A percentile compares a stretch with the other conserved stretches of the same genome.
Conservation (phyloP, 2,888 invertebrate genomes). For the Drosophila cyrtoloma region DNA sequence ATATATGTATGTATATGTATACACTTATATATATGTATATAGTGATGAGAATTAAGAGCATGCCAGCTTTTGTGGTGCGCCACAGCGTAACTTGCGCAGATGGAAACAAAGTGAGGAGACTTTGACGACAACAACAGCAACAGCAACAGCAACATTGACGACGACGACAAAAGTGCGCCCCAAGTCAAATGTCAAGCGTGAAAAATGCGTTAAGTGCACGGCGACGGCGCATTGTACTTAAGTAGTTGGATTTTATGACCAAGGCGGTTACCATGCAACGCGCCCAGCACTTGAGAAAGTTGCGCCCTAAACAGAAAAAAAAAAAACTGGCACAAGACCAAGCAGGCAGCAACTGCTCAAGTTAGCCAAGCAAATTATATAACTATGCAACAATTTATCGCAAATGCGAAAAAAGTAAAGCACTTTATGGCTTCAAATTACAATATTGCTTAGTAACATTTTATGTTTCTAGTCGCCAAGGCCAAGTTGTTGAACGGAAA, state of each 20-base stretch:
- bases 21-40: conserved; percentile 7
- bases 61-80: conserved; percentile 44
- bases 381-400: conserved; percentile 21
- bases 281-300: conserved; percentile 55
- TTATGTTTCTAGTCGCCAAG: conserved; percentile 9
- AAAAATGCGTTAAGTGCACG: conserved; percentile 83
- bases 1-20: conserved; percentile 16
- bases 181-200: conserved; percentile 85
- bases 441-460: conserved; percentile 8
- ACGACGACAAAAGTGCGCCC: conserved; percentile 79
- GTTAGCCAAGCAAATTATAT: conserved; percentile 36
- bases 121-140: conserved; percentile 54
- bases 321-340: conserved; percentile 31
- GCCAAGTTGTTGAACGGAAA: conserved; percentile 14
- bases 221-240: conserved; percentile 76
- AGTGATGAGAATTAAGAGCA: conserved; percentile 70
- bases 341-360: conserved; percentile 13
- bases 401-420: neutral
- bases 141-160: conserved; percentile 5
- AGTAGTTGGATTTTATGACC: conserved; percentile 74
- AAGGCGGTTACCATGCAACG: conserved; percentile 43
- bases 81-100: conserved; percentile 9
- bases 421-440: neutral
- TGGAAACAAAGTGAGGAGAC: conserved; percentile 48
- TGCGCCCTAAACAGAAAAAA: conserved; percentile 6